Evolutionary conservation across 2,888 invertebrate genomes (phyloP).

Genomic region (Scaptomyza tumidula): DNA sequence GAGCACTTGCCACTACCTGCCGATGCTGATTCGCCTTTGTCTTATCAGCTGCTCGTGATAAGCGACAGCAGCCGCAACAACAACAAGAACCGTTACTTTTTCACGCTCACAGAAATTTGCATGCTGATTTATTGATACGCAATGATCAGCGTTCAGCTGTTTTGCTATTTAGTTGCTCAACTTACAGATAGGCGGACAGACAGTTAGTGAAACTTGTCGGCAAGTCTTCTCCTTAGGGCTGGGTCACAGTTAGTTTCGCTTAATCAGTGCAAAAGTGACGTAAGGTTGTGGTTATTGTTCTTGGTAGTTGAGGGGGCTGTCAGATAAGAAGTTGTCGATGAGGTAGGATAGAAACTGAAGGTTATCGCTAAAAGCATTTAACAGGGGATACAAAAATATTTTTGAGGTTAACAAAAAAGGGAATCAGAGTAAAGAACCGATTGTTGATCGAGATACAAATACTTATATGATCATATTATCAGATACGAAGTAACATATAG

Average conservation of each 20-base stretch:
- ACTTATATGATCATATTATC: no score
- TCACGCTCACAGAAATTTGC: conserved; percentile 36
- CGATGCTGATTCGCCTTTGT: conserved; percentile 41
- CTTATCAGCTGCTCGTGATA: conserved; percentile 70
- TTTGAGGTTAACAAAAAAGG: not conserved
- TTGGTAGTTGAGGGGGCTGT: conserved; percentile 3
- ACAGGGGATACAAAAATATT: conserved; percentile 14
- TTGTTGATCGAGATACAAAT: no score
- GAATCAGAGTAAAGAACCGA: no score
- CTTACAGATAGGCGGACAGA: conserved; percentile 18
- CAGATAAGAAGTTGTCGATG: conserved; percentile 32
- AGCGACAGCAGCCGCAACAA: conserved; percentile 40
- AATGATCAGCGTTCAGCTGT: conserved; percentile 32
- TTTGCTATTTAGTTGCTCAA: conserved; percentile 1
- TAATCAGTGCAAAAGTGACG: conserved; percentile 26
- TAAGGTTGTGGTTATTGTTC: conserved; percentile 16
- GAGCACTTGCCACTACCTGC: conserved; percentile 59
- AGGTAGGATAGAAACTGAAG: conserved; percentile 32
- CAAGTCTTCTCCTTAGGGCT: conserved; percentile 28
- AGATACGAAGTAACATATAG: no score
- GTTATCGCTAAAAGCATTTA: conserved; percentile 17
- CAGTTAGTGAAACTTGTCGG: conserved; percentile 7
- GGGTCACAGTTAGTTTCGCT: conserved; percentile 6
- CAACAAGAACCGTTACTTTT: conserved; percentile 39
- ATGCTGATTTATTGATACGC: conserved; percentile 38